A percentile compares a stretch with the other conserved stretches of the same genome.
Evolutionary conservation across 2,797 vertebrate species (phyloP).

Genomic region (Scomberomorus guttatus): DNA sequence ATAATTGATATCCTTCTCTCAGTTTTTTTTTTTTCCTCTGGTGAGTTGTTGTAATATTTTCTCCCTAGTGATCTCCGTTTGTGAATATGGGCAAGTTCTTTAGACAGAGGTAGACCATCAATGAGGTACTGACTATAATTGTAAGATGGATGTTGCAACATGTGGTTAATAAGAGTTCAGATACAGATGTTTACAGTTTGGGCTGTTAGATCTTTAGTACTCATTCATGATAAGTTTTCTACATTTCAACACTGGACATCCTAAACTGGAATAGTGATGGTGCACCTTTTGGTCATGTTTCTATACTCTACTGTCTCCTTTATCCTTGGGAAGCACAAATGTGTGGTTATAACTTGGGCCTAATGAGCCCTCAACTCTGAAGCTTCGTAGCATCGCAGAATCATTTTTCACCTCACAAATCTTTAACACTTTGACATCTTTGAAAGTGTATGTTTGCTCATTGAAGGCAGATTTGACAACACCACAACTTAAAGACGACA

Average conservation of each 20-base stretch:
- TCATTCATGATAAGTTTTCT: constrained; percentile 35
- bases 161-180: constrained; percentile 19
- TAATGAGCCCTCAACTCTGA: constrained; percentile 28
- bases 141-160: constrained; percentile 43
- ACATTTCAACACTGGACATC: constrained; percentile 34
- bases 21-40: constrained; percentile 47
- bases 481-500: background rate
- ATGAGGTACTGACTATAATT: constrained; percentile 26
- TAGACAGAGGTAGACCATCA: constrained; percentile 17
- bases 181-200: constrained; percentile 21
- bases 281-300: constrained; percentile 32
- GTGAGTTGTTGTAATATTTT: constrained; percentile 53
- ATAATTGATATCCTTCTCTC: constrained; percentile 64
- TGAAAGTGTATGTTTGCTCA: constrained; percentile 32
- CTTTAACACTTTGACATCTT: constrained; percentile 80
- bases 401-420: constrained; percentile 70
- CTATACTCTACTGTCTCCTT: constrained; percentile 18
- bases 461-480: constrained; percentile 10
- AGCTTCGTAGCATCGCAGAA: constrained; percentile 58
- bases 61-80: constrained; percentile 8
- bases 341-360: constrained; percentile 18
- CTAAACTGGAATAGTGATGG: constrained; percentile 33
- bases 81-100: constrained; percentile 24
- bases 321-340: constrained; percentile 19
- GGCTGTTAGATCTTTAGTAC: constrained; percentile 30